A percentile compares a stretch with the other conserved stretches of the same genome.
Conservation (phyloP, 2,113 vertebrate genomes). For the Odocoileus virginianus region DNA sequence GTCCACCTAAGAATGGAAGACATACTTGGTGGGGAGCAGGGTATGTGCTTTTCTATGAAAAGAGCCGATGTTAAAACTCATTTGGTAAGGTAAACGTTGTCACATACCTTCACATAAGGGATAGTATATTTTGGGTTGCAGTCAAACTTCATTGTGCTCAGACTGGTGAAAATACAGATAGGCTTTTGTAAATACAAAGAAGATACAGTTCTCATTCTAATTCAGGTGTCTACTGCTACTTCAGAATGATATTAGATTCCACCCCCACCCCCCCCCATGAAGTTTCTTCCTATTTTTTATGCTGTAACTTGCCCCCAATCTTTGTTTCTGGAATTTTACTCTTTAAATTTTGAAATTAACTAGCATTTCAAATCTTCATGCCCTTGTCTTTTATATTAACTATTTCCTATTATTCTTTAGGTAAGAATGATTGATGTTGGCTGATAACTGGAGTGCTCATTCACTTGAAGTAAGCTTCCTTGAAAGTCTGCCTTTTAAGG, state of each 20-base stretch:
- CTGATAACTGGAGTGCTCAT: slow-evolving; percentile 72
- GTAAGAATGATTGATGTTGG: slow-evolving; percentile 83
- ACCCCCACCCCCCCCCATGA: slow-evolving; percentile 66
- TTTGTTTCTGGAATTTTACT: slow-evolving; percentile 77
- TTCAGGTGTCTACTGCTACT: slow-evolving; percentile 73
- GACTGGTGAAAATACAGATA: slow-evolving; percentile 74
- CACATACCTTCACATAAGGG: slow-evolving; percentile 85
- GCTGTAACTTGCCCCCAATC: slow-evolving; percentile 77
- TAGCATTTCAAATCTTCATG: slow-evolving; percentile 69
- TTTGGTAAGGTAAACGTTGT: slow-evolving; percentile 73
- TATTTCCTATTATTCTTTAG: slow-evolving; percentile 83
- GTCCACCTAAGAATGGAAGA: slow-evolving; percentile 44
- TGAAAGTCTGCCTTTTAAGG: background rate
- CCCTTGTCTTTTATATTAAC: slow-evolving; percentile 74
- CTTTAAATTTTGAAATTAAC: slow-evolving; percentile 79
- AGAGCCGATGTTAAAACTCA: slow-evolving; percentile 49
- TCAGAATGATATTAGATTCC: slow-evolving; percentile 75
- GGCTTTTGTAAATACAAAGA: slow-evolving; percentile 76
- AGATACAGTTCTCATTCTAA: slow-evolving; percentile 74
- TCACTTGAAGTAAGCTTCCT: slow-evolving; percentile 75
- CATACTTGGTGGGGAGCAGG: slow-evolving; percentile 45
- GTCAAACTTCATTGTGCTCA: slow-evolving; percentile 79
- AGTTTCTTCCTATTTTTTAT: slow-evolving; percentile 71
- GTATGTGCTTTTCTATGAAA: slow-evolving; percentile 47
- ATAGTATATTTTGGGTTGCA: slow-evolving; percentile 86